Percentiles rank a stretch among this genome's conserved stretches.
phyloP scores from a whole-genome alignment of 2,888 invertebrate genomes.

The Sphaerophoria rueppellii region DNA sequence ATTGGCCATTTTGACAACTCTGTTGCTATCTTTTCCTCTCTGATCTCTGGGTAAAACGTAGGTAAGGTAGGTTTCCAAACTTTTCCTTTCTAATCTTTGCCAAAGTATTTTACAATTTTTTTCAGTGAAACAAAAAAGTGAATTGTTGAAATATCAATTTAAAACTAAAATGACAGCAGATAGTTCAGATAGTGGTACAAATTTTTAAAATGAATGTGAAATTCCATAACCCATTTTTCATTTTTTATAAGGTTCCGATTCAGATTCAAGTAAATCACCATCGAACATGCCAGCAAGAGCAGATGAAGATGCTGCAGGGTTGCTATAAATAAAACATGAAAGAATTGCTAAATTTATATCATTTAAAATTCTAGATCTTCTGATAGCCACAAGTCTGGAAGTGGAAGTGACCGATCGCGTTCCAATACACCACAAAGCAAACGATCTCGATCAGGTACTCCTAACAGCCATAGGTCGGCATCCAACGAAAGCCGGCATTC shows the following conservation, averaged over 20 bases:
- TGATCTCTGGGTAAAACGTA: too few species aligned
- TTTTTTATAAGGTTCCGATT: constrained; percentile 77
- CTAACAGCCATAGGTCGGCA: constrained; percentile 78
- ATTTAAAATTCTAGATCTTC: constrained; percentile 75
- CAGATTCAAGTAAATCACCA: constrained; percentile 79
- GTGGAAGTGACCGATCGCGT: constrained; percentile 76
- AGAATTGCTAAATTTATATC: neutral
- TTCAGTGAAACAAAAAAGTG: too few species aligned
- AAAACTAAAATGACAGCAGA: constrained; percentile 42
- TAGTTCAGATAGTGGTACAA: constrained; percentile 62
- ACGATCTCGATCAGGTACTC: constrained; percentile 76
- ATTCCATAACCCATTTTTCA: constrained; percentile 1
- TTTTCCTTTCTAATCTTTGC: too few species aligned
- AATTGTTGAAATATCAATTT: neutral
- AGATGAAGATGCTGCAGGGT: constrained; percentile 75
- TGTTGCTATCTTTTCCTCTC: too few species aligned
- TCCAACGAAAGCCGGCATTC: constrained; percentile 76
- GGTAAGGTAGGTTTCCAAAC: too few species aligned
- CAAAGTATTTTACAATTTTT: too few species aligned
- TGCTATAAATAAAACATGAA: constrained; percentile 11
- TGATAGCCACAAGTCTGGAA: constrained; percentile 77
- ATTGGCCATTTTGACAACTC: too few species aligned
- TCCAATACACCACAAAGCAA: constrained; percentile 73
- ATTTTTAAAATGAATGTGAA: neutral
- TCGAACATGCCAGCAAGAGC: constrained; percentile 74